Evolutionary conservation across 2,797 vertebrate species (phyloP), one percentile per base, ranked within the genome.

Genomic region (Podarcis siculus): DNA sequence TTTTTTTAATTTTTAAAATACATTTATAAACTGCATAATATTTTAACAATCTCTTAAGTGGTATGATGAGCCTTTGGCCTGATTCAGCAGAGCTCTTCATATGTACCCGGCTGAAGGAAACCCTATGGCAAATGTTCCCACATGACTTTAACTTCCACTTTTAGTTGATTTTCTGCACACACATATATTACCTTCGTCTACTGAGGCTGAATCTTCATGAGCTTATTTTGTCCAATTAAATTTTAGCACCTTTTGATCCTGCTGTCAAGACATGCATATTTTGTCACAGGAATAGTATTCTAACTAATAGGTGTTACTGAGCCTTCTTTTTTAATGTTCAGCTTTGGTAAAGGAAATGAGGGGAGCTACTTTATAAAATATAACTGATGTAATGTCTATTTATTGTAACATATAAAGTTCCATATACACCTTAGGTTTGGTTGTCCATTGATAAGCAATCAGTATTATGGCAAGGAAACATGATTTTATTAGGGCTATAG

Each of bases 171-270:
- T 76, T 72, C 21, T 58, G 39, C 15, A n/a, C 19, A 45, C 73
- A 67, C 77, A 80, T 75, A 23, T 49, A 23, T 55, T 90, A 83
- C 19, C 35, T 80, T 32, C 39, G 75, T 76, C 32, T 35, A 84
- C 15, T 49, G 39, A 83, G 23, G 39, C 49, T 87, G 81, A 84
- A 80, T 83, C 35, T 76, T 30, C 30, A 6, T 45, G 49, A 89
- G n/a, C 30, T 87, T 81, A 77, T 76, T 35, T 71, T 69, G 72
- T 81, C 86, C 86, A 90, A 90, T 90, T 90, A 90, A 87, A 87
- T 90, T 85, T 85, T 87, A 85, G 77, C 77, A 87, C 82, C 82
- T 90, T 90, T 90, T 90, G 86, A 87, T 87, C 77, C 69, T 85
- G 71, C 30, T 90, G 69, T 81, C 42, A 77, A 80, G 69, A 80